These are phyloP conservation scores for Mus caroli DNA, from an alignment of 2,797 vertebrate genomes.

Conservation along the genomic window DNA sequence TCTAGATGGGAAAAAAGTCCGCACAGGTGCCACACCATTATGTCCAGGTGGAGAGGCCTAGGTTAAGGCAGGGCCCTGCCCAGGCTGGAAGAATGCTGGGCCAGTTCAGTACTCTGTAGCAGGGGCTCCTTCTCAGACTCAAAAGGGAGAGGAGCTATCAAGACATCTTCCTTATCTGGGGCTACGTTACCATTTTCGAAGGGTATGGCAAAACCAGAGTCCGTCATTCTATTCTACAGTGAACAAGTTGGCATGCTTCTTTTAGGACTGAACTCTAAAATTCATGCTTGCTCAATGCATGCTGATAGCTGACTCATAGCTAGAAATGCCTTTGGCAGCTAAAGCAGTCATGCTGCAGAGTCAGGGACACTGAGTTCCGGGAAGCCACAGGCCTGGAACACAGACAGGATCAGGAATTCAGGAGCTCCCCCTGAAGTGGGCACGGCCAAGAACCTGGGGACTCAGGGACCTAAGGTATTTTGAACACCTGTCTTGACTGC, in stretches of 20 bases:
- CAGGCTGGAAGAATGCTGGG: neutral
- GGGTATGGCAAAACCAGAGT: neutral
- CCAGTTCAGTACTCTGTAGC: neutral
- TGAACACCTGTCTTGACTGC: neutral
- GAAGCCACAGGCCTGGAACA: neutral
- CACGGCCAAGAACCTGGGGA: neutral
- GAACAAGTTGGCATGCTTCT: neutral
- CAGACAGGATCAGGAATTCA: neutral
- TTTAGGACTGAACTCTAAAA: neutral
- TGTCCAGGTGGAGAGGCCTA: neutral
- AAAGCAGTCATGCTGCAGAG: neutral
- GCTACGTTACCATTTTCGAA: neutral
- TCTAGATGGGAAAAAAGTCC: neutral
- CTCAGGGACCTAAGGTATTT: neutral
- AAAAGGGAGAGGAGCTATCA: neutral
- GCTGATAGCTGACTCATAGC: neutral
- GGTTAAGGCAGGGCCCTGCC: neutral
- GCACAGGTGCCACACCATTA: neutral
- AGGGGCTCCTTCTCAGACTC: neutral
- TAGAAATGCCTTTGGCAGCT: neutral
- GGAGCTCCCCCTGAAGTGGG: neutral
- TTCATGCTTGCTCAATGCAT: neutral
- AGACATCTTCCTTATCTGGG: neutral
- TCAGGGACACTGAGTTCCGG: neutral
- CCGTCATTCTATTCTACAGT: neutral